These are phyloP conservation scores for Onychomys arenicola DNA, from an alignment of 2,797 vertebrate species.

Conservation along the genomic window DNA sequence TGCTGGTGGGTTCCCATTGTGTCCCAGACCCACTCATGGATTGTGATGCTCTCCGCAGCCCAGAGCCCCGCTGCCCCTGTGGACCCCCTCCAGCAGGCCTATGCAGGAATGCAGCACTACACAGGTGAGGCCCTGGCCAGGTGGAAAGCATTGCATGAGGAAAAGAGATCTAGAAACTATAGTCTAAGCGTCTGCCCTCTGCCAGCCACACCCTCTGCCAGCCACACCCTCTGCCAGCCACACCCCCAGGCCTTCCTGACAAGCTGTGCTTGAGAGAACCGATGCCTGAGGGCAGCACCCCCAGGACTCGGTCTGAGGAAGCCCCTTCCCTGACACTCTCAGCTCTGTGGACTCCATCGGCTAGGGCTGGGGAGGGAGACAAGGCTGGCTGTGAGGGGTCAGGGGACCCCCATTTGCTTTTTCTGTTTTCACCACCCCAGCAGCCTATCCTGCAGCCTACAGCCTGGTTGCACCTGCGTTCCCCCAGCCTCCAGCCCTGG, in stretches of 20 bases:
- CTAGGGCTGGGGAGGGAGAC: neutral
- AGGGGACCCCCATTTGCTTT: neutral
- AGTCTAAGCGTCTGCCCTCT: neutral
- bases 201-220: neutral
- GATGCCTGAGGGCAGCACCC: neutral
- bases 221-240: neutral
- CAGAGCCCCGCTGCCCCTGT: conserved; percentile 94
- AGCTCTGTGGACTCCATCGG: neutral
- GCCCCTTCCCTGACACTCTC: neutral
- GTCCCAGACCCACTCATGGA: neutral
- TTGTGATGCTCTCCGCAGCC: conserved; percentile 85
- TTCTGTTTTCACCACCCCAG: conserved; percentile 82
- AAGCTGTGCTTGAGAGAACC: neutral
- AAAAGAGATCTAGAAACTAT: neutral
- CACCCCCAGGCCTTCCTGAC: neutral
- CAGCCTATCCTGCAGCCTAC: conserved; percentile 95
- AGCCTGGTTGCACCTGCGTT: conserved; percentile 95
- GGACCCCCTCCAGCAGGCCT: conserved; percentile 96
- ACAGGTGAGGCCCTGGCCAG: conserved; percentile 89
- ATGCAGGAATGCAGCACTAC: conserved; percentile 97
- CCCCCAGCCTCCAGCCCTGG: conserved; percentile 93
- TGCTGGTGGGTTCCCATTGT: neutral
- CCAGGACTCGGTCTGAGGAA: neutral
- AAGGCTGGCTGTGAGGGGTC: neutral
- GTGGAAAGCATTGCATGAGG: neutral